Evolutionary conservation across 2,113 vertebrate species (phyloP), one percentile per base, ranked within the genome.

Genomic region (Maccullochella peelii): DNA sequence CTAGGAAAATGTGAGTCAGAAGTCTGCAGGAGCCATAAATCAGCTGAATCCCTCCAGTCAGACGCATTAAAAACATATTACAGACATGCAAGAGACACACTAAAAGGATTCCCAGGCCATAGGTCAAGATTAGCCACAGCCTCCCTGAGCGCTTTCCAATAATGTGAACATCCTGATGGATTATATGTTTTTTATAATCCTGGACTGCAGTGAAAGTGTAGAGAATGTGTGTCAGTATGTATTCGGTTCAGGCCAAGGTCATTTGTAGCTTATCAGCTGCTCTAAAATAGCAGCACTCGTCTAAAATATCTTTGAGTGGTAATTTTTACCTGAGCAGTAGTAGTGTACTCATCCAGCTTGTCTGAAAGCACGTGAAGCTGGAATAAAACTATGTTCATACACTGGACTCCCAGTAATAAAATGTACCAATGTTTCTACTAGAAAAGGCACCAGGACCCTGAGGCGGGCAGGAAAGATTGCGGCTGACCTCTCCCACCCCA

Each of bases 161-260:
- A 83, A 89, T 0, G 16, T 81, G 59, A 78, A 76, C 80, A 42
- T 50, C 84, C 52, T 84, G 65, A 82, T 25, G 88, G 88, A 91
- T 91, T 88, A 88, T 62, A 73, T 54, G 50, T 69, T 84, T 85
- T 88, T 54, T 66, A 65, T 89, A 86, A 89, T 88, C 84, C 77
- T 27, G 8, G 49, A 78, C 61, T 59, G 71, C 47, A 54, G 62
- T 58, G 73, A 72, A 92, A 84, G 79, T 69, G 69, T 38, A 27
- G 40, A 66, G 77, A 88, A 89, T 87, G 61, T 86, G 74, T 88
- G 86, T 83, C 85, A 73, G 74, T 40, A 67, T 79, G 77, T 33
- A 36, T 80, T 72, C 72, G 62, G 85, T 79, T 89, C 65, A 82
- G 40, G 58, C 44, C 52, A 23, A 82, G 87, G 80, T 91, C 67